Conservation (phyloP, 2,797 vertebrate genomes). For the Sitta carolinensis region DNA sequence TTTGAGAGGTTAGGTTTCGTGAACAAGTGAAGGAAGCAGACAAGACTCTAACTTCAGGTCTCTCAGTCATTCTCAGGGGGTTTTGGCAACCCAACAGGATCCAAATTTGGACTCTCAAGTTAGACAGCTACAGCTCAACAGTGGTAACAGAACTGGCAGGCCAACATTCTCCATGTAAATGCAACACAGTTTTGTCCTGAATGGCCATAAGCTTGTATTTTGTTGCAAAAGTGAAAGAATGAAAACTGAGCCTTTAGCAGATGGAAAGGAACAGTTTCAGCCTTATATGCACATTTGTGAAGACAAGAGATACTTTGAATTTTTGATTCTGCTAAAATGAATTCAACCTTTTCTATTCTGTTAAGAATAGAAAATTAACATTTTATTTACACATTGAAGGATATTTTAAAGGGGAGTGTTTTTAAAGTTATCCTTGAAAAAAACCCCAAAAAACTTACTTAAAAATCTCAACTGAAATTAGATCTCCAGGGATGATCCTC, state of each 20-base stretch:
- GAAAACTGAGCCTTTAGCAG: neutral
- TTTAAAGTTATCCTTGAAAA: neutral
- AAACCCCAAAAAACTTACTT: neutral
- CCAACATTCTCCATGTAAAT: neutral
- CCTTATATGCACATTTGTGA: neutral
- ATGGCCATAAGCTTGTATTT: neutral
- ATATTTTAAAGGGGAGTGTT: neutral
- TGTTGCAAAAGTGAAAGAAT: neutral
- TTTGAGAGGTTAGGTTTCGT: neutral
- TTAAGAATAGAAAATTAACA: neutral
- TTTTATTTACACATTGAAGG: neutral
- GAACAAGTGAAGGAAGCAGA: neutral
- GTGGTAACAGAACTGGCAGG: neutral
- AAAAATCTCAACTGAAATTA: neutral
- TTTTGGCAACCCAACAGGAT: neutral
- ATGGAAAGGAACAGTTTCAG: neutral
- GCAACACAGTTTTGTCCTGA: neutral
- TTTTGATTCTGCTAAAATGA: conserved; percentile 9
- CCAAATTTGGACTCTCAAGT: neutral
- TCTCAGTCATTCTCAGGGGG: neutral
- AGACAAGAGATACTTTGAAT: neutral
- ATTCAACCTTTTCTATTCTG: neutral
- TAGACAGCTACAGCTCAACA: neutral
- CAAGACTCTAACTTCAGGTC: neutral
- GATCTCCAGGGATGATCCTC: neutral